phyloP scores from a whole-genome alignment of 2,113 vertebrate species.

The Cephalopterus ornatus region DNA sequence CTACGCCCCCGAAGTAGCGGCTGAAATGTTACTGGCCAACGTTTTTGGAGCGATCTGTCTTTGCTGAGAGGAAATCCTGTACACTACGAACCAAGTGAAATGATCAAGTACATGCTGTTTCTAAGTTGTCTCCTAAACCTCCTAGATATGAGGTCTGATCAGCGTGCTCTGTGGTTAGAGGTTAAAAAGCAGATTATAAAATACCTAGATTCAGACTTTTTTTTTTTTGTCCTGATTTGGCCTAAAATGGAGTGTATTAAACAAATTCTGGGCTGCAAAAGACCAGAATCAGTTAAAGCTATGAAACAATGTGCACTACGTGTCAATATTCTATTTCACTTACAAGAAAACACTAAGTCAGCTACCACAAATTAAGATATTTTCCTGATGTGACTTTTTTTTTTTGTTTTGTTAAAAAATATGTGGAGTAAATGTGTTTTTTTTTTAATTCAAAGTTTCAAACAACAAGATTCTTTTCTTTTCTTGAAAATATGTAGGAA shows the following conservation, averaged over 20 bases:
- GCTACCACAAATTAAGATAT: constrained; percentile 87
- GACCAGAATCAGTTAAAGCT: constrained; percentile 89
- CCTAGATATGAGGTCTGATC: constrained; percentile 89
- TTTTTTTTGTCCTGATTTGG: constrained; percentile 87
- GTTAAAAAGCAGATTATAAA: constrained; percentile 92
- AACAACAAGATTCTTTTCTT: constrained; percentile 83
- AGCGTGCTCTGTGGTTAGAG: constrained; percentile 90
- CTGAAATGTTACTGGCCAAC: constrained; percentile 52
- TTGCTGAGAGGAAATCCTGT: neutral
- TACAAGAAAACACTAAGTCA: constrained; percentile 87
- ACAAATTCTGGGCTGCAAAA: constrained; percentile 84
- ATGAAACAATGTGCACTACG: constrained; percentile 90
- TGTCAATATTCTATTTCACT: constrained; percentile 86
- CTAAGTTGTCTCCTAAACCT: constrained; percentile 85
- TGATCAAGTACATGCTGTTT: constrained; percentile 77
- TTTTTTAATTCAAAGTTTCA: constrained; percentile 82
- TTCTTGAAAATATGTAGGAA: constrained; percentile 91
- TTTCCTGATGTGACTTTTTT: constrained; percentile 87
- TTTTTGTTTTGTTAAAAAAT: constrained; percentile 91
- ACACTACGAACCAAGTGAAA: constrained; percentile 61
- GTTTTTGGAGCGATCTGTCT: constrained; percentile 20
- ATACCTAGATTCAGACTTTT: constrained; percentile 89
- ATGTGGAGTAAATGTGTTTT: constrained; percentile 85
- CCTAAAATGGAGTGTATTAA: constrained; percentile 93
- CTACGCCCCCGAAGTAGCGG: constrained; percentile 10